A percentile compares a stretch with the other conserved stretches of the same genome.
Evolutionary conservation across 2,113 vertebrate species (phyloP).

Genomic region (Lepus timidus): DNA sequence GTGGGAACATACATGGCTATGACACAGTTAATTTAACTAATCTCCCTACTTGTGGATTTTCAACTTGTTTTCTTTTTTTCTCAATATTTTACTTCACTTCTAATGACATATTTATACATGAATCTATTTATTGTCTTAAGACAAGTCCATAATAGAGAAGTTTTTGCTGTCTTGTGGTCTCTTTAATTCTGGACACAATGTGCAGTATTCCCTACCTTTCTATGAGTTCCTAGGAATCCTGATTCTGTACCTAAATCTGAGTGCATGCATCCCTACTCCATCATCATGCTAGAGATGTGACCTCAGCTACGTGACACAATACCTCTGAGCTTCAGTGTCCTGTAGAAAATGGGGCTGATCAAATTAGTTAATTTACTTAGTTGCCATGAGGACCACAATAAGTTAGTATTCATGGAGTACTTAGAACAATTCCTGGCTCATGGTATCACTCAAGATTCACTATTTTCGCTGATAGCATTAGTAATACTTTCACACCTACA

Average conservation of each 20-base stretch:
- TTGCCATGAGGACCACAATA: neutral
- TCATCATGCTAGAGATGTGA: neutral
- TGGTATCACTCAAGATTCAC: neutral
- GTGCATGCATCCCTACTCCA: rapidly evolving
- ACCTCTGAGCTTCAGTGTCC: too few species aligned
- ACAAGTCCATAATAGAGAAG: neutral
- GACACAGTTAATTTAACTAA: neutral
- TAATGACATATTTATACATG: neutral
- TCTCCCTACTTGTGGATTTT: neutral
- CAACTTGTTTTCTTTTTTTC: neutral
- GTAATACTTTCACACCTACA: neutral
- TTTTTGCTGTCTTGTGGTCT: neutral
- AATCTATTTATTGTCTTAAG: neutral
- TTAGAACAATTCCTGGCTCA: neutral
- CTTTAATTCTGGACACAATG: neutral
- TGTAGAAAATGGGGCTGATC: neutral
- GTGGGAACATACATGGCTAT: neutral
- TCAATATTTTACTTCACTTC: constrained; percentile 21
- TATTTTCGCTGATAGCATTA: neutral
- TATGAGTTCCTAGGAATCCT: neutral
- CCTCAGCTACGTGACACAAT: neutral
- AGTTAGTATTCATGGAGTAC: neutral
- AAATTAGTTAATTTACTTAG: neutral
- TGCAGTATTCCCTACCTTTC: neutral
- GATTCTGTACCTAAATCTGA: neutral